A percentile compares a stretch with the other conserved stretches of the same genome.
phyloP scores from a whole-genome alignment of 1,140 invertebrate genomes.

The Caenorhabditis briggsae region DNA sequence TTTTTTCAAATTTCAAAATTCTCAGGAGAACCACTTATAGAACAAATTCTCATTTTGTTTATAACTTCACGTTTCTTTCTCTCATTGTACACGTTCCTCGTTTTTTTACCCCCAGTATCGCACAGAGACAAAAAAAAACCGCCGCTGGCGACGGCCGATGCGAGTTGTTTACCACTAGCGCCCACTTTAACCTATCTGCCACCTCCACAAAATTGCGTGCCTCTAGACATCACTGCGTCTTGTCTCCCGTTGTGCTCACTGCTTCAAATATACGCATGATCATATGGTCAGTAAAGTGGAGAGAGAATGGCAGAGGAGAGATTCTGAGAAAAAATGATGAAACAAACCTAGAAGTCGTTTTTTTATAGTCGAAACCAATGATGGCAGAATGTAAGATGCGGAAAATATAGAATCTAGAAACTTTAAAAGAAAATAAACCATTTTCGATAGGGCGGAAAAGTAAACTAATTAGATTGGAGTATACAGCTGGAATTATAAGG shows the following conservation, averaged over 20 bases:
- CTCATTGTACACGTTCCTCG: slow-evolving; percentile 11
- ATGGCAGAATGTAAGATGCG: neutral
- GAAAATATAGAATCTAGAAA: too few species aligned
- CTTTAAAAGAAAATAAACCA: too few species aligned
- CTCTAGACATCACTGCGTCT: slow-evolving; percentile 28
- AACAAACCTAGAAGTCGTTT: neutral
- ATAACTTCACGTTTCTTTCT: neutral
- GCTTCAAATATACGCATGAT: slow-evolving; percentile 29
- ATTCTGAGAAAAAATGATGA: neutral
- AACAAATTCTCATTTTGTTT: neutral
- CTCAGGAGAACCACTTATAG: neutral
- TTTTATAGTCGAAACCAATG: neutral
- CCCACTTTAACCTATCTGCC: slow-evolving; percentile 50
- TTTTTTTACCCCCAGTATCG: slow-evolving; percentile 18
- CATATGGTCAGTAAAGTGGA: slow-evolving; percentile 28
- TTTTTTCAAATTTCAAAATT: too few species aligned
- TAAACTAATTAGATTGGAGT: neutral
- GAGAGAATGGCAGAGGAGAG: neutral
- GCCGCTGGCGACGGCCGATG: neutral
- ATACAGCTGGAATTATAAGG: too few species aligned
- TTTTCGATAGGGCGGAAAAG: neutral
- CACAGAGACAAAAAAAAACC: neutral
- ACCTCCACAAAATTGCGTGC: slow-evolving; percentile 15
- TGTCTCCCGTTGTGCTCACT: slow-evolving; percentile 13
- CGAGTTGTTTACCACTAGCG: slow-evolving; percentile 52